These are phyloP conservation scores for Creontiades dilutus DNA, from an alignment of 2,888 invertebrate genomes.

Conservation along the genomic window DNA sequence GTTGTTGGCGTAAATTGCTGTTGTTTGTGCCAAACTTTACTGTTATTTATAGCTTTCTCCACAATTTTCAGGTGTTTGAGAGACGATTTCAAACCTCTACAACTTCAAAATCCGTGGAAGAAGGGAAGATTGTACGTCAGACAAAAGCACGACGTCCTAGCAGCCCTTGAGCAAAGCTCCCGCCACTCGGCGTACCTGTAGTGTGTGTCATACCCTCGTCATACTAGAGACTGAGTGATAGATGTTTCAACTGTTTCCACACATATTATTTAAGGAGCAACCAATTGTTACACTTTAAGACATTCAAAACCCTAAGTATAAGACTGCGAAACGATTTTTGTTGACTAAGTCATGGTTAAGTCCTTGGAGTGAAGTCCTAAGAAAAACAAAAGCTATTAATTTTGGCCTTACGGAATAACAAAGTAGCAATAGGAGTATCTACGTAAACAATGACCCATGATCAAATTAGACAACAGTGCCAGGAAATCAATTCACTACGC, in stretches of 20 bases:
- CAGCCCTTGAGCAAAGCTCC: conserved; percentile 92
- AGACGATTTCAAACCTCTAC: conserved; percentile 95
- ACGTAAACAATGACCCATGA: no score
- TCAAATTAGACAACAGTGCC: no score
- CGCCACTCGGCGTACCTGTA: conserved; percentile 80
- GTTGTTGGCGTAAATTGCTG: no score
- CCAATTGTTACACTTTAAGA: background rate
- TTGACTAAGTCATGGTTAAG: conserved; percentile 31
- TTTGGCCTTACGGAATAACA: no score
- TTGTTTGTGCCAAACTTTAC: no score
- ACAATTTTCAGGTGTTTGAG: conserved; percentile 83
- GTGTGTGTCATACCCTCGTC: background rate
- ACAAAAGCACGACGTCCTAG: conserved; percentile 92
- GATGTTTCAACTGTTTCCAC: background rate
- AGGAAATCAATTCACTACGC: no score
- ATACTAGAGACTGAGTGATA: background rate
- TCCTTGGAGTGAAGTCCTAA: background rate
- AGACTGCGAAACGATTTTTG: conserved; percentile 6
- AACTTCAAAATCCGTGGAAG: conserved; percentile 97
- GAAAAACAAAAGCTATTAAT: no score
- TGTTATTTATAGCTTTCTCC: no score
- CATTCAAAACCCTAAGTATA: background rate
- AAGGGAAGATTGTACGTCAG: conserved; percentile 95
- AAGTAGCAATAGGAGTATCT: no score
- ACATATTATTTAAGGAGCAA: background rate